A percentile compares a stretch with the other conserved stretches of the same genome.
Conservation (phyloP, 2,113 vertebrate genomes). For the Cyanoramphus novaezelandiae region DNA sequence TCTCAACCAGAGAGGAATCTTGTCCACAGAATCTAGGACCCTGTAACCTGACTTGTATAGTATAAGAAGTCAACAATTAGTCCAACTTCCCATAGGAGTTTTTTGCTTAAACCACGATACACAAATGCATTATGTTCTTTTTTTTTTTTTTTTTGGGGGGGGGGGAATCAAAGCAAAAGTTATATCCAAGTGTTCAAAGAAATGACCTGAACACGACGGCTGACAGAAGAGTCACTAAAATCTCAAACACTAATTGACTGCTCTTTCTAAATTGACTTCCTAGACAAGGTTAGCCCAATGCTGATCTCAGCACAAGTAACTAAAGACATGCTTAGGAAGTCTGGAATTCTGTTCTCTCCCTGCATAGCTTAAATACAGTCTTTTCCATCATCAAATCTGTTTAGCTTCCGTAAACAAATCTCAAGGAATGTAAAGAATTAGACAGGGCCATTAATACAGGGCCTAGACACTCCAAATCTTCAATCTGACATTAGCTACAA, state of each 20-base stretch:
- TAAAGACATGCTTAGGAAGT: not conserved
- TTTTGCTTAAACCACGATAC: not conserved
- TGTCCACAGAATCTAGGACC: not conserved
- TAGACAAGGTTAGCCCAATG: not conserved
- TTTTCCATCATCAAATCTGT: not conserved
- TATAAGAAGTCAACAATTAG: not conserved
- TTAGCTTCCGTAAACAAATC: not conserved
- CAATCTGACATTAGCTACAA: not conserved
- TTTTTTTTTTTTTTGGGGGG: no score
- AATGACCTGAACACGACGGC: not conserved
- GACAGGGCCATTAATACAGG: not conserved
- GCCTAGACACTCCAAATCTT: not conserved
- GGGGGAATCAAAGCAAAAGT: not conserved
- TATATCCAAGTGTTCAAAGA: not conserved
- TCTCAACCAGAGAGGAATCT: not conserved
- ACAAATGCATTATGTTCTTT: not conserved
- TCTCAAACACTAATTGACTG: not conserved
- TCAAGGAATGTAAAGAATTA: conserved; percentile 39
- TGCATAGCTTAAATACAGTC: not conserved
- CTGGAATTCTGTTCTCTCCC: not conserved
- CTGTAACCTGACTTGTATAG: not conserved
- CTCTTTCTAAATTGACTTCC: not conserved
- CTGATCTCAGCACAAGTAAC: not conserved
- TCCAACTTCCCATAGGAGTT: not conserved
- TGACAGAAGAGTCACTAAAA: not conserved